Evolutionary conservation across 2,888 invertebrate genomes (phyloP).

Genomic region (Melieria picta): DNA sequence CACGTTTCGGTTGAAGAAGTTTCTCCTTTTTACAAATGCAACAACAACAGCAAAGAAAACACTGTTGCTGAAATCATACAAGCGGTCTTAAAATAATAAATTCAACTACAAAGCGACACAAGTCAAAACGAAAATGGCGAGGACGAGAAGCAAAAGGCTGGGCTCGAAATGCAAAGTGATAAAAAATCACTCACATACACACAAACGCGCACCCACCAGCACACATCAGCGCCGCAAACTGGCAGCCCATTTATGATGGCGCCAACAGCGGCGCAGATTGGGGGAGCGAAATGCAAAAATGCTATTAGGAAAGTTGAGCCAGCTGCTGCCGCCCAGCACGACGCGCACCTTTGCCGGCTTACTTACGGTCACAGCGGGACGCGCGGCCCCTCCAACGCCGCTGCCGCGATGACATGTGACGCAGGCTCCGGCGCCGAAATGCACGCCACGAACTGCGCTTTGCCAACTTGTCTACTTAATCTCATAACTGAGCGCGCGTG

Average conservation of each 20-base stretch:
- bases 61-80: conserved; percentile 42
- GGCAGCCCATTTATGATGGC: conserved; percentile 30
- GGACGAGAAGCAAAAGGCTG: too few relatives aligned
- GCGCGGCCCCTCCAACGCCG: not conserved
- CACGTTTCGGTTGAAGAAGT: too few relatives aligned
- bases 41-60: not conserved
- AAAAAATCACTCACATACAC: conserved; percentile 10
- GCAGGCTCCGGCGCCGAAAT: conserved; percentile 41
- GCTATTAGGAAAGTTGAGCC: not conserved
- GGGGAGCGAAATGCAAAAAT: not conserved
- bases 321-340: too few relatives aligned
- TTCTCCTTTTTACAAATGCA: too few relatives aligned
- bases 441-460: conserved; percentile 41
- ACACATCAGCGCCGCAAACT: not conserved
- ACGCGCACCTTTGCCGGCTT: not conserved
- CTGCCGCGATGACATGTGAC: conserved; percentile 45
- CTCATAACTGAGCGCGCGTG: conserved; percentile 34
- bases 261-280: not conserved
- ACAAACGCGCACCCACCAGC: conserved; percentile 2
- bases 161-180: too few relatives aligned
- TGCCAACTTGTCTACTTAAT: conserved; percentile 42
- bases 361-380: not conserved
- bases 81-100: conserved; percentile 31
- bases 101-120: conserved; percentile 29
- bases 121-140: conserved; percentile 5